Base-by-base conservation (phyloP, 2,888 invertebrate genomes). In the Stictocephala bisonia region DNA sequence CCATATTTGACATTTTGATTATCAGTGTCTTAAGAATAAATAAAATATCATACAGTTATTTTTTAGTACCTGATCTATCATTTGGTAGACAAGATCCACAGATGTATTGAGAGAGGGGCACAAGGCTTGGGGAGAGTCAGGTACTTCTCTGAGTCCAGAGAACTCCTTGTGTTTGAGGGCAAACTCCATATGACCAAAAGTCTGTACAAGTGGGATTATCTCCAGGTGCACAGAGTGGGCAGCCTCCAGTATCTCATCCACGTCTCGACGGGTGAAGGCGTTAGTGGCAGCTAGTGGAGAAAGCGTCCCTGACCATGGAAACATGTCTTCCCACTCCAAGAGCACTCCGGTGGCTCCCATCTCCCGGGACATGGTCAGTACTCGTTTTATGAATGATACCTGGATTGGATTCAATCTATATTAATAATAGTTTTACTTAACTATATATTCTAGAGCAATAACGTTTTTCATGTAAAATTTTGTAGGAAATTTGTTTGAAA, bases 261-360 rank as follows among this genome's bases (percentile, higher is more conserved):
- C 84, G 74, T 89, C 86, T 11, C 67, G 69, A 6, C 73, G 81
- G 68, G 87, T 86, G 82, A 90, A 91, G 9, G 91, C 90, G 84
- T 87, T 90, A 79, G 84, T 85, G 0, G 87, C 90, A 71, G 85
- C 84, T 73, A 87, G 85, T 75, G 82, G 84, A 80, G 86, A 85
- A 40, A 93, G 82, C 0, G 82, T 80, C 0, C 90, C 91, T 58
- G 83, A 84, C 83, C 90, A 93, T 0, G 93, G 93, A 83, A 93
- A 93, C 90, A 91, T 93, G 81, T 93, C 93, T 84, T 93, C 93
- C 86, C 93, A 93, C 83, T 93, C 93, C 77, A 91, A 83, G 20
- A 91, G 81, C 58, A 93, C 83, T 0, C 93, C 93, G 4, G 92
- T 93, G 7, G 92, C 92, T 9, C 92, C 90, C 74, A 91, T 81